Conservation (phyloP, 2,113 vertebrate species). For the Paedocypris sp. region DNA sequence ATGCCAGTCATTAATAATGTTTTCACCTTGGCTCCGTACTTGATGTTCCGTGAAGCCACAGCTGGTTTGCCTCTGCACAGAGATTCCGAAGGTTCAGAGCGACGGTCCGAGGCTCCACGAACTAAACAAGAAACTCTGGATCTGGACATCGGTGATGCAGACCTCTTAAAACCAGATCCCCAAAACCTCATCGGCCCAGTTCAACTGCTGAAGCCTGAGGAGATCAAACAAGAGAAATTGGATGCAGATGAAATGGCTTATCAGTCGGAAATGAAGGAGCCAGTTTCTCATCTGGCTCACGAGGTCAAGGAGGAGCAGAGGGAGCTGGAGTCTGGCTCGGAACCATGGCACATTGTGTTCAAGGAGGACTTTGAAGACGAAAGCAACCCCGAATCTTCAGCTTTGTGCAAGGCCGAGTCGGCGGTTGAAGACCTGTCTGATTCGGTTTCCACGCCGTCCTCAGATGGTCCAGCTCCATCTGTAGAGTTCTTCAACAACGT, state of each 20-base stretch:
- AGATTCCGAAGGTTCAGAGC: conserved; percentile 4
- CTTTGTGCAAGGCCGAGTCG: background rate
- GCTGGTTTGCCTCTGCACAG: conserved; percentile 27
- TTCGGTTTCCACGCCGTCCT: background rate
- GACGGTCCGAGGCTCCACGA: conserved; percentile 6
- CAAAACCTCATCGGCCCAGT: background rate
- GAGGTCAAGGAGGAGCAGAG: conserved; percentile 19
- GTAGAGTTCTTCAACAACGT: conserved; percentile 38
- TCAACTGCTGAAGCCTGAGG: conserved; percentile 13
- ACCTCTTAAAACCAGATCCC: background rate
- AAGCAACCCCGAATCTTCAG: background rate
- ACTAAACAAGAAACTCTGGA: conserved; percentile 31
- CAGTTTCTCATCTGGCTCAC: background rate
- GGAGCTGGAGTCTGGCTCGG: background rate
- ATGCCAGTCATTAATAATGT: conserved; percentile 90
- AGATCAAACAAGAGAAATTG: conserved; percentile 47
- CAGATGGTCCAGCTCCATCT: background rate
- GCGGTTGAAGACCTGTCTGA: conserved; percentile 20
- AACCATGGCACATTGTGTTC: background rate
- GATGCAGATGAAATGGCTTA: conserved; percentile 8
- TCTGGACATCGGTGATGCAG: conserved; percentile 6
- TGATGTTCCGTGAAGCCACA: conserved; percentile 57
- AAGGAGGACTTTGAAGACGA: conserved; percentile 15
- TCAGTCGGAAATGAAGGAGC: conserved; percentile 9
- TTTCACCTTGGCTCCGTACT: conserved; percentile 85